Conservation (phyloP, 2,797 vertebrate species). For the Ispidina picta region DNA sequence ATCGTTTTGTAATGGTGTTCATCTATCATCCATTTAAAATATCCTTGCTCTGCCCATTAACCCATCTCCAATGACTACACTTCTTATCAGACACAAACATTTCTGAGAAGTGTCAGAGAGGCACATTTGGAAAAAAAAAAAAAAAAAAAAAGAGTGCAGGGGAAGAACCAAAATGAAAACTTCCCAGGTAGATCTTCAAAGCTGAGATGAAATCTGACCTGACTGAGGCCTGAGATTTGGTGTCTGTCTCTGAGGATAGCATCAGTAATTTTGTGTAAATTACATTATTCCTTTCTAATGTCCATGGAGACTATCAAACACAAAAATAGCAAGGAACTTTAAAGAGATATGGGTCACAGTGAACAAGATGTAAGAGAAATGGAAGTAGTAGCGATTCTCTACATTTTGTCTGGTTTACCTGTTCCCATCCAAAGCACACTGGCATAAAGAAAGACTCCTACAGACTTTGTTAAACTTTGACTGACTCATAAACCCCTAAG, state of each 20-base stretch:
- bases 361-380: not conserved
- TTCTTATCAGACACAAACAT: not conserved
- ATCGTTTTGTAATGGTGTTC: slow-evolving; percentile 5
- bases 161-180: not conserved
- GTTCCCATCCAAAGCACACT: not conserved
- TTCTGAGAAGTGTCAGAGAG: not conserved
- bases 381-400: not conserved
- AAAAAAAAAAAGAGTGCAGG: not conserved
- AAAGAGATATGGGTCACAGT: not conserved
- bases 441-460: not conserved
- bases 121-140: not conserved
- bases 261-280: not conserved
- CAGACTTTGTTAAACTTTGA: not conserved
- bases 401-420: not conserved
- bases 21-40: not conserved
- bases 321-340: not conserved
- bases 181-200: not conserved
- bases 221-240: not conserved
- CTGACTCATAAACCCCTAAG: not conserved
- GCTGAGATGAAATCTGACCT: not conserved
- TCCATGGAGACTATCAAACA: not conserved
- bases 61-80: not conserved
- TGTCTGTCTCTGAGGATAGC: not conserved
- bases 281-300: not conserved
- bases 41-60: not conserved